Evolutionary conservation across 2,113 vertebrate genomes (phyloP).

Genomic region (Anas platyrhynchos): DNA sequence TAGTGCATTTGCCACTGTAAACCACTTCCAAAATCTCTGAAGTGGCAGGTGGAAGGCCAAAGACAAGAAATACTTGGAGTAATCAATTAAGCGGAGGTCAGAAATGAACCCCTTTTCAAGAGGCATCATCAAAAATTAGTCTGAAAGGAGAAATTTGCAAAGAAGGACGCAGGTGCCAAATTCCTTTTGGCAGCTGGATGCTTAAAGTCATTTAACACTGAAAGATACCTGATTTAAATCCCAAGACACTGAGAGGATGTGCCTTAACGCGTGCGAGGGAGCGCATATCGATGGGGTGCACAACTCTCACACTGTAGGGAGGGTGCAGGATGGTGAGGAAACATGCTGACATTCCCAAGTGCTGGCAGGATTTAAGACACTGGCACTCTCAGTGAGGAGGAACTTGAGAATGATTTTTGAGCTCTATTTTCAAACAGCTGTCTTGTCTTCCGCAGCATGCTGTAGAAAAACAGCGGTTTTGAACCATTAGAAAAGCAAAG

Average conservation of each 20-base stretch:
- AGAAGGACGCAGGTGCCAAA: slow-evolving; percentile 35
- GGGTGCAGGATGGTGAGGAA: not conserved
- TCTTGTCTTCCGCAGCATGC: slow-evolving; percentile 28
- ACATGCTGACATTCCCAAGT: not conserved
- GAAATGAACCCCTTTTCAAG: slow-evolving; percentile 1
- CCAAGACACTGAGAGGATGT: not conserved
- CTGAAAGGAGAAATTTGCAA: slow-evolving; percentile 33
- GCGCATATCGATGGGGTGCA: rapidly evolving
- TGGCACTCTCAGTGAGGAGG: not conserved
- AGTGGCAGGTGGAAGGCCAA: slow-evolving; percentile 25
- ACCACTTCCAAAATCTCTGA: not conserved
- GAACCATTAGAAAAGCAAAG: slow-evolving; percentile 52
- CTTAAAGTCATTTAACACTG: not conserved
- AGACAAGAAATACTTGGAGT: not conserved
- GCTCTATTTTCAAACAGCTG: slow-evolving; percentile 55
- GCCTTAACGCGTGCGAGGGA: not conserved
- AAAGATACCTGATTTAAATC: slow-evolving; percentile 36
- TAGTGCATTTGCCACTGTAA: not conserved
- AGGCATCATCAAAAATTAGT: not conserved
- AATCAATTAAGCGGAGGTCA: slow-evolving; percentile 13
- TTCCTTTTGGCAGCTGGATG: slow-evolving; percentile 12
- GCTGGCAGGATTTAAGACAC: slow-evolving; percentile 4
- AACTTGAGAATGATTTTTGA: slow-evolving; percentile 41
- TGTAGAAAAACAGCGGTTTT: slow-evolving; percentile 46
- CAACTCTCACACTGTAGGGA: not conserved